These are phyloP conservation scores for Syrrhaptes paradoxus DNA, from an alignment of 2,113 vertebrate genomes.

Conservation along the genomic window DNA sequence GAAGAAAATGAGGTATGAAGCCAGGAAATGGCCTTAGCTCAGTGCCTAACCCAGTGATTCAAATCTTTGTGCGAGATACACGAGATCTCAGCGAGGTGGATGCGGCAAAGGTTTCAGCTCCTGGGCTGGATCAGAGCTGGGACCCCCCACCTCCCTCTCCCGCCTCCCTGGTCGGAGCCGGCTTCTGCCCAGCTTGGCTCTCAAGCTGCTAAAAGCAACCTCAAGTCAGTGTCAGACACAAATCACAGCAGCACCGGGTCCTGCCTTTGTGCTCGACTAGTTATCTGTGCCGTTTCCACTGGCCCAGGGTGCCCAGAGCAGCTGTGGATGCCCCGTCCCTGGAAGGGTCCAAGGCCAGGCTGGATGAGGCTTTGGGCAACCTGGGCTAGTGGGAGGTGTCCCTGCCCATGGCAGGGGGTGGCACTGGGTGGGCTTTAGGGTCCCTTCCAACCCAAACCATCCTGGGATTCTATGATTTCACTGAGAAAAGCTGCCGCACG, in stretches of 20 bases:
- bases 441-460: no score
- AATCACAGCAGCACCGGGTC: background rate
- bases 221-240: background rate
- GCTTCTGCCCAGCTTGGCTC: background rate
- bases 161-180: background rate
- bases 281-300: background rate
- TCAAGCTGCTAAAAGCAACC: background rate
- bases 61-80: background rate
- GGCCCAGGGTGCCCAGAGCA: no score
- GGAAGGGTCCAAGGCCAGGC: no score
- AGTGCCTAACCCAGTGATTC: background rate
- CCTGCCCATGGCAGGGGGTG: no score
- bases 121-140: background rate
- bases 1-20: background rate
- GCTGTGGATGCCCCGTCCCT: no score
- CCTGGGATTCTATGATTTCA: no score
- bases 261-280: background rate
- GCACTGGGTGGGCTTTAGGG: no score
- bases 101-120: background rate
- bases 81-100: background rate
- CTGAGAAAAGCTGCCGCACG: background rate
- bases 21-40: background rate
- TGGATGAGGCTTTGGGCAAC: no score
- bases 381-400: no score
- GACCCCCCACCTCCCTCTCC: background rate